Evolutionary conservation across 2,888 invertebrate genomes (phyloP).

Genomic region (Caradrina clavipalpis): DNA sequence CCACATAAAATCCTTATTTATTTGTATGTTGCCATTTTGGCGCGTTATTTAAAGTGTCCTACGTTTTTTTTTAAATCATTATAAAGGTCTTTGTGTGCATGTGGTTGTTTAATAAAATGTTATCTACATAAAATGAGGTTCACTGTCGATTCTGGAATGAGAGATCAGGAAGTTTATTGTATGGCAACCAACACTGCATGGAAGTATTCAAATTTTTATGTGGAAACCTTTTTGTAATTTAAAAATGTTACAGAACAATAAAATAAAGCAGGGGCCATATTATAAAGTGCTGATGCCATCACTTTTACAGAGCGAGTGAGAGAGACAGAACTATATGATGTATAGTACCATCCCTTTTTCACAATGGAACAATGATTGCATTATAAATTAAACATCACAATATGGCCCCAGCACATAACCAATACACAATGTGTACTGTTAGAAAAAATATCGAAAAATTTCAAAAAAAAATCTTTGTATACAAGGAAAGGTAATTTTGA

Average conservation of each 20-base stretch:
- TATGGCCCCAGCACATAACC: neutral
- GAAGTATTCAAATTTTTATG: conserved; percentile 68
- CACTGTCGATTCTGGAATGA: conserved; percentile 71
- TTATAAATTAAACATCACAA: neutral
- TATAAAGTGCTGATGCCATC: neutral
- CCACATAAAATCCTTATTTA: conserved; percentile 48
- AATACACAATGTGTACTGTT: neutral
- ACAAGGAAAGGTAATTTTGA: neutral
- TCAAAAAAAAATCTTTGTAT: neutral
- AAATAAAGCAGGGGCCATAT: neutral
- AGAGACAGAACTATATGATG: neutral
- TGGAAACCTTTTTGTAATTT: conserved; percentile 29
- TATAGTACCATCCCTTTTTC: neutral
- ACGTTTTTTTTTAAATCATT: conserved; percentile 30
- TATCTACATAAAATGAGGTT: conserved; percentile 83
- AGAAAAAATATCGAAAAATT: neutral
- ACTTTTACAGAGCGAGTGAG: neutral
- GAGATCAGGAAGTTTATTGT: conserved; percentile 83
- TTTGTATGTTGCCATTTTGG: conserved; percentile 32
- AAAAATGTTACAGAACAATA: neutral
- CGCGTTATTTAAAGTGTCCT: conserved; percentile 14
- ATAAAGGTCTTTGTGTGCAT: conserved; percentile 22
- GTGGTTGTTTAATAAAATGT: conserved; percentile 51
- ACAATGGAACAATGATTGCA: neutral
- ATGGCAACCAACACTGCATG: conserved; percentile 72